Evolutionary conservation across 2,797 vertebrate genomes (phyloP).

Genomic region (Diplodus sargus): DNA sequence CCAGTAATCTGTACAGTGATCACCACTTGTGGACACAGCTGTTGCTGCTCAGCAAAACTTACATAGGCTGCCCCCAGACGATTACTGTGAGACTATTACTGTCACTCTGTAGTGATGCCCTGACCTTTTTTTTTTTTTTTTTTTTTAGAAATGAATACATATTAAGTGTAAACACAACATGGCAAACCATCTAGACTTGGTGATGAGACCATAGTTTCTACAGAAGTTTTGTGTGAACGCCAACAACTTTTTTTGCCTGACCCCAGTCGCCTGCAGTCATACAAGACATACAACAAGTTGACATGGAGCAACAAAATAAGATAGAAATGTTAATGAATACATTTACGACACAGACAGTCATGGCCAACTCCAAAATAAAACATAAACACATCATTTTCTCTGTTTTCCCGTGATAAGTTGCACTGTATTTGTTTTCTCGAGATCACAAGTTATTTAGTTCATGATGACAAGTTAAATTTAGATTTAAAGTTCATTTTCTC

Average conservation of each 20-base stretch:
- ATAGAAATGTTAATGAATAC: no score
- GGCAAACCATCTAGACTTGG: not conserved
- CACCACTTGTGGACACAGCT: conserved; percentile 35
- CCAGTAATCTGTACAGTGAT: conserved; percentile 13
- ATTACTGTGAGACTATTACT: conserved; percentile 19
- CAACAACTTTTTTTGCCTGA: no score
- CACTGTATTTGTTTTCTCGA: no score
- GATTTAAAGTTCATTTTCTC: no score
- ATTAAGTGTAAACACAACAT: not conserved
- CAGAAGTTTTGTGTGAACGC: no score
- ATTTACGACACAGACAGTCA: no score
- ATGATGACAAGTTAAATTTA: no score
- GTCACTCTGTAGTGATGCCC: not conserved
- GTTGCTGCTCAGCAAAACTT: conserved; percentile 25
- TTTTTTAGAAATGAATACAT: not conserved
- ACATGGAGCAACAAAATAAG: no score
- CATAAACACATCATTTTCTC: no score
- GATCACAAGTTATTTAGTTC: no score
- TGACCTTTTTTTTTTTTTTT: not conserved
- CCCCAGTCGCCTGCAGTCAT: not conserved
- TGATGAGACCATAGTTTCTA: not conserved
- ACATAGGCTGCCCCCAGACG: conserved; percentile 17
- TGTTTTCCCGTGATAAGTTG: no score
- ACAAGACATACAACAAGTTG: not conserved
- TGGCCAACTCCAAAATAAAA: no score